Evolutionary conservation across 2,797 vertebrate genomes (phyloP), one percentile per base, ranked within the genome.

Genomic region (Loriculus beryllinus): DNA sequence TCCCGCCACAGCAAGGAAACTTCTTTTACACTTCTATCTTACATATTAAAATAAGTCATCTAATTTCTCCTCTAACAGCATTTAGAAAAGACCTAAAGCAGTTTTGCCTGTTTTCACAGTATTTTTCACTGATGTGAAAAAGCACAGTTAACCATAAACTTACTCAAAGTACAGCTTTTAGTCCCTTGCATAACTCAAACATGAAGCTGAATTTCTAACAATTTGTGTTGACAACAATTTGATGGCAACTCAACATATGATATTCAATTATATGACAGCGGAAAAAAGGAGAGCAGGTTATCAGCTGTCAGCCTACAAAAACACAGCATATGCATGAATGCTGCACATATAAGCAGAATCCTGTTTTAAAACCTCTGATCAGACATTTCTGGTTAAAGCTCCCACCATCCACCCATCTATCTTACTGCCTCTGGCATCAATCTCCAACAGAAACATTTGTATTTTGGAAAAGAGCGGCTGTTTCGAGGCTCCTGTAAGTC

Each of bases 241-340:
- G 43, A 56, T 79, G 35, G 49, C 29, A 60, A 23, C 3, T 26
- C 20, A 56, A 31, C 0, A 2, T 15, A 5, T 28, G 21, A 52
- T 23, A 63, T 21, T 54, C 29, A 47, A 33, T n/a, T 33, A 22
- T 2, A 0, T 6, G 45, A 60, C 6, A 12, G 18, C 21, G 22
- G 22, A 16, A 6, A 10, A 6, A 10, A 43, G 42, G 40, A 48
- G 3, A 60, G 10, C 13, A 60, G 20, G 43, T 74, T 74, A 10
- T 8, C 6, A 54, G 4, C 7, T 74, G 31, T 45, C 39, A 54
- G 33, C 10, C 15, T 31, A 52, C 31, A 81, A 64, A 84, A 82
- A 3, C 43, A 49, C 8, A 56, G 20, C 1, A 2, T 5, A 16
- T 3, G 1, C 1, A 2, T 33, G 18, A 70, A 40, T 28, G 20